These are phyloP conservation scores for Anoplius nigerrimus DNA, from an alignment of 2,888 invertebrate species.

Conservation along the genomic window DNA sequence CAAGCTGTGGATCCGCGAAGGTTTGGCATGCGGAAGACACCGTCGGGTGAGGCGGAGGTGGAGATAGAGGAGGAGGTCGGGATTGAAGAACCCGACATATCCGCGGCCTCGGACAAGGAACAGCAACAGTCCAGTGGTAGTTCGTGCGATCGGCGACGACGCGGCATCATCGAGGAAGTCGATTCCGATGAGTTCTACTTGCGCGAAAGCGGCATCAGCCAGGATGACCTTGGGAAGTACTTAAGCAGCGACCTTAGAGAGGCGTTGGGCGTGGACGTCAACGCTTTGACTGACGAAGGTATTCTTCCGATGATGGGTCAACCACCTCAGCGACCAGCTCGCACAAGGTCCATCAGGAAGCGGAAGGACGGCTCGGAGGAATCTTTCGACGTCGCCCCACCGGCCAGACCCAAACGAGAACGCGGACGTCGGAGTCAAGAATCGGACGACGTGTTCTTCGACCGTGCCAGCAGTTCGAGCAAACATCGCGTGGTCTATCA, in stretches of 20 bases:
- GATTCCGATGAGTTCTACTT: conserved; percentile 92
- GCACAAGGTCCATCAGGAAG: conserved; percentile 62
- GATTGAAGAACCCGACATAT: conserved; percentile 58
- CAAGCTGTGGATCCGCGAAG: conserved; percentile 63
- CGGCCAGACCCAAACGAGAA: conserved; percentile 77
- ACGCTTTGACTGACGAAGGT: conserved; percentile 79
- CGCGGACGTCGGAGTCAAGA: conserved; percentile 60
- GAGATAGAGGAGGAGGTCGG: conserved; percentile 38
- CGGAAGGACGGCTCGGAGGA: conserved; percentile 63
- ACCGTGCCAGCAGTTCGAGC: conserved; percentile 49
- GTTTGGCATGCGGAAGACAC: conserved; percentile 28
- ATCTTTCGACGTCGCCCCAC: conserved; percentile 64
- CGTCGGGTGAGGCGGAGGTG: conserved; percentile 38
- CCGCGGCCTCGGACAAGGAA: conserved; percentile 74
- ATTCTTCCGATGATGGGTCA: not conserved
- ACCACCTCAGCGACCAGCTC: conserved; percentile 64
- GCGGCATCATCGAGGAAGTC: conserved; percentile 88
- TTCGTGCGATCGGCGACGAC: conserved; percentile 77
- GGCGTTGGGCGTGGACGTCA: conserved; percentile 81
- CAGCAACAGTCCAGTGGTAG: conserved; percentile 80
- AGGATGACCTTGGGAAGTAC: conserved; percentile 88
- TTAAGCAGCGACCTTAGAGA: conserved; percentile 88
- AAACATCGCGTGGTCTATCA: conserved; percentile 69
- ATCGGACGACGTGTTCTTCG: conserved; percentile 48
- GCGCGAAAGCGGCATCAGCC: conserved; percentile 87